Conservation (phyloP, 2,888 invertebrate genomes). For the Drosophila neoperkinsi region DNA sequence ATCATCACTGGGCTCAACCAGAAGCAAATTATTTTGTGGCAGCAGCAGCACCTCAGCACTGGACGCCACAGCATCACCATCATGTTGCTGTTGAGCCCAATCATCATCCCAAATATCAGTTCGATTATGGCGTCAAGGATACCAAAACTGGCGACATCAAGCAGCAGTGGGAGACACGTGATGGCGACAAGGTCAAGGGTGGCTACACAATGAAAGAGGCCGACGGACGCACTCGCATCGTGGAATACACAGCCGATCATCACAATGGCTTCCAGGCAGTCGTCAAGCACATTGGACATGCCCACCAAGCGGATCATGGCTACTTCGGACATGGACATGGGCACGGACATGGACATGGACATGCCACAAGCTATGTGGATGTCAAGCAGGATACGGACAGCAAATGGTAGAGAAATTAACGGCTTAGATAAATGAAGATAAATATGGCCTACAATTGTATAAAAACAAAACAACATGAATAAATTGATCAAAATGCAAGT, state of each 20-base stretch:
- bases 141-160: conserved; percentile 86
- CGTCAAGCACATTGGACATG: conserved; percentile 85
- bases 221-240: conserved; percentile 86
- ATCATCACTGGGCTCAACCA: conserved; percentile 63
- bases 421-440: neutral
- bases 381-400: conserved; percentile 72
- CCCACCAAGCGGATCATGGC: conserved; percentile 65
- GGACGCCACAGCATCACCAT: conserved; percentile 62
- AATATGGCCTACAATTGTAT: conserved; percentile 2
- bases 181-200: conserved; percentile 86
- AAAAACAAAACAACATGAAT: conserved; percentile 24
- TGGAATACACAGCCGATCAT: conserved; percentile 86
- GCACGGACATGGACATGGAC: conserved; percentile 3
- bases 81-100: conserved; percentile 82
- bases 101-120: conserved; percentile 85
- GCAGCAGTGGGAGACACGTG: conserved; percentile 86
- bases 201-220: conserved; percentile 86
- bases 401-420: conserved; percentile 51
- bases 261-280: conserved; percentile 86
- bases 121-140: conserved; percentile 86
- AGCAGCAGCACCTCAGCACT: conserved; percentile 39
- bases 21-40: conserved; percentile 67
- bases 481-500: neutral
- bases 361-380: conserved; percentile 78
- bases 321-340: conserved; percentile 43